Evolutionary conservation across 92 coral and sea anemone species (phyloP), one percentile per base, ranked within the genome.

Genomic region (Metridium senile): DNA sequence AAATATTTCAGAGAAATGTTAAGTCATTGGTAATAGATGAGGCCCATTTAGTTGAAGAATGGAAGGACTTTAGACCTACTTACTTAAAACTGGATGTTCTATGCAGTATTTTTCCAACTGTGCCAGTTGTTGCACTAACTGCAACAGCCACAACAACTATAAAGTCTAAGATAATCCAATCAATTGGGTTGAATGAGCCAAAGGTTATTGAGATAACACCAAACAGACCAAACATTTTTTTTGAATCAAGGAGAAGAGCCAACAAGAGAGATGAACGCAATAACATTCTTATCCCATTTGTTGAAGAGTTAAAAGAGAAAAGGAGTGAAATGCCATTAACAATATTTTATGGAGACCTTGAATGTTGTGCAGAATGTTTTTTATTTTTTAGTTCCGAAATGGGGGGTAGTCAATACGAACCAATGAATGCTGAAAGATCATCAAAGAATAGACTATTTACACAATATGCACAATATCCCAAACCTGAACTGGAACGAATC

Each of bases 381-480:
- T 6, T 21, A 6, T 79, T 8, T 31, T 84, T 83, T 79, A 54
- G 62, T 11, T 34, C 35, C 25, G 79, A 29, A 13, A 58, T 84
- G 28, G 87, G 84, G 19, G 32, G 31, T 13, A 47, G 71, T 10
- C 93, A 89, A 64, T 89, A 75, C 57, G 67, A 39, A 29, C 89
- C 87, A 33, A 33, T 29, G 13, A 72, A 72, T 3, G 62, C 89
- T 8, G 62, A 70, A 0, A 27, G 77, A 28, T 45, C 23, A 8
- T 58, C 70, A 16, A 63, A 66, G 29, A 89, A 89, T 68, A 78
- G 89, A 20, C 70, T 89, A 57, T 89, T 89, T 80, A 70, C 93
- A 8, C 93, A 84, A 35, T 89, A 88, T 80, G 81, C 89, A 11
- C 72, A 84, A 52, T 88, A 84, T 62, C 93, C 89, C 21, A 71